Percentiles rank a stretch among this genome's conserved stretches.
Evolutionary conservation across 1,140 invertebrate genomes (phyloP).

Genomic region (Steinernema feltiae): DNA sequence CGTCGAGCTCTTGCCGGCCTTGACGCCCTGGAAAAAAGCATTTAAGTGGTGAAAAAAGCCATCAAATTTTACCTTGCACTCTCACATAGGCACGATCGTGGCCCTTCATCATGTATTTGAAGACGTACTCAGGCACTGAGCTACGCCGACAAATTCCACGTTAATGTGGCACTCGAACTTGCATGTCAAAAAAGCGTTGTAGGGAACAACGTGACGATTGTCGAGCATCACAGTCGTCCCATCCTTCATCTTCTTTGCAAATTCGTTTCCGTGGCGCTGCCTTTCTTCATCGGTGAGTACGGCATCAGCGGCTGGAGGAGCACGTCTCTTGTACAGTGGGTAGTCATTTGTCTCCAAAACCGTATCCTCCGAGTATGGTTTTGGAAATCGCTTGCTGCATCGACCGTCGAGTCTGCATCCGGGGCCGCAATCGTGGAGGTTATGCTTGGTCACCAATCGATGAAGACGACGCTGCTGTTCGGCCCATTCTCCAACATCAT

Average conservation of each 20-base stretch:
- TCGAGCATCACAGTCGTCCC: background rate
- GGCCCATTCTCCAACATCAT: background rate
- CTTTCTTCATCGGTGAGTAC: background rate
- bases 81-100: background rate
- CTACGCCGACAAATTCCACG: background rate
- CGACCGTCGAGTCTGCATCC: background rate
- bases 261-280: background rate
- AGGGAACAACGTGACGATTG: background rate
- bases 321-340: background rate
- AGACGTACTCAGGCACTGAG: background rate
- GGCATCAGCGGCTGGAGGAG: background rate
- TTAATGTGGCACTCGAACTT: background rate
- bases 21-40: background rate
- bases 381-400: background rate
- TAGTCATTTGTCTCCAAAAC: background rate
- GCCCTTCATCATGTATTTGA: background rate
- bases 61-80: background rate
- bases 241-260: background rate
- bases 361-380: background rate
- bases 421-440: background rate
- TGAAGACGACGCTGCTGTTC: background rate
- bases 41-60: background rate
- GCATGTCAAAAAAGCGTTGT: background rate
- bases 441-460: background rate
- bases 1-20: background rate